phyloP scores from a whole-genome alignment of 2,113 vertebrate species.

The Esox niger region DNA sequence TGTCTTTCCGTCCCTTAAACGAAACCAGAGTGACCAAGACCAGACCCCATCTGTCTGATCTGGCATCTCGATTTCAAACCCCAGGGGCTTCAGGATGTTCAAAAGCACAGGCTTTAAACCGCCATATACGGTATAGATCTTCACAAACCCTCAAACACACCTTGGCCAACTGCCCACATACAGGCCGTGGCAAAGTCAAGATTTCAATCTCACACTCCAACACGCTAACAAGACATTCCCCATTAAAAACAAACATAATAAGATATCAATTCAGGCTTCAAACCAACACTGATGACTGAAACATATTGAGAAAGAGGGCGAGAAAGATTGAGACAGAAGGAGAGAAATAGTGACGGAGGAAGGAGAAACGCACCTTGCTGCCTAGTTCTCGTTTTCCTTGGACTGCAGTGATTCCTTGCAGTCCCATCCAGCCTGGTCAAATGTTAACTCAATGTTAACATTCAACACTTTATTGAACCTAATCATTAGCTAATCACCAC shows the following conservation, averaged over 20 bases:
- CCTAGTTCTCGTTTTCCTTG: constrained; percentile 41
- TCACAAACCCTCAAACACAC: background rate
- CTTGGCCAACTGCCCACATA: constrained; percentile 2
- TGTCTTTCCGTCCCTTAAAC: background rate
- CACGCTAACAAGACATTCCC: background rate
- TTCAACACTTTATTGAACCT: constrained; percentile 71
- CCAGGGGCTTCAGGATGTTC: background rate
- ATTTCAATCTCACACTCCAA: constrained; percentile 53
- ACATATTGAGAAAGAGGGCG: background rate
- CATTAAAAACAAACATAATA: background rate
- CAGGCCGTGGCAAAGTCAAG: constrained; percentile 58
- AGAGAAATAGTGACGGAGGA: background rate
- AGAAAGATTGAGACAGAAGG: no score
- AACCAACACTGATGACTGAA: background rate
- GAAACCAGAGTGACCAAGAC: background rate
- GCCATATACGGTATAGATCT: background rate
- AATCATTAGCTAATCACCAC: constrained; percentile 73
- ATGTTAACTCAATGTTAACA: constrained; percentile 66
- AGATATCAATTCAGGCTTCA: background rate
- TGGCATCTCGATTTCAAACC: background rate
- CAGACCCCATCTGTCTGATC: background rate
- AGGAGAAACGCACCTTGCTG: constrained; percentile 52
- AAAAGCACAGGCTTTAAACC: background rate
- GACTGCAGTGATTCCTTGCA: constrained; percentile 26
- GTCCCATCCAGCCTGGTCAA: constrained; percentile 58